phyloP scores from a whole-genome alignment of 1,140 invertebrate genomes.

The Drosophila miranda region DNA sequence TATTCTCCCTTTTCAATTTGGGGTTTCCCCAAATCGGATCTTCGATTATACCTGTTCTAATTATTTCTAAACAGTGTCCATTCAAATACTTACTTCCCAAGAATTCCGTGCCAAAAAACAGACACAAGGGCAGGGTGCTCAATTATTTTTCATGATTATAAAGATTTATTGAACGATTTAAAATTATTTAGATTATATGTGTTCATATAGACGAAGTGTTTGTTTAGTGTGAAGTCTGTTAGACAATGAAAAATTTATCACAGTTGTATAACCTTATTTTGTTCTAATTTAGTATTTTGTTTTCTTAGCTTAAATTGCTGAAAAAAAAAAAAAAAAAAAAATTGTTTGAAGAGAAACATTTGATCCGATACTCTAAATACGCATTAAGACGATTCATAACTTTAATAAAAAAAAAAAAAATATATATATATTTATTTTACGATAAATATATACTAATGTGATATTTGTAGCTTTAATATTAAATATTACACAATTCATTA shows the following conservation, averaged over 20 bases:
- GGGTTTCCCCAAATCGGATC: no score
- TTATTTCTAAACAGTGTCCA: no score
- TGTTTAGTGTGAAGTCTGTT: conserved; percentile 71
- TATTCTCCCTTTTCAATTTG: no score
- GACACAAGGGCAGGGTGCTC: not conserved
- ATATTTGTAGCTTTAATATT: conserved; percentile 12
- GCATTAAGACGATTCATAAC: conserved; percentile 30
- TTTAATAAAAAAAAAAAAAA: conserved; percentile 28
- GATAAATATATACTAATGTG: conserved; percentile 29
- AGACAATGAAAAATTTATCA: conserved; percentile 79
- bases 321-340: no score
- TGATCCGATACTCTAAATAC: conserved; percentile 46
- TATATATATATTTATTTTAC: conserved; percentile 12
- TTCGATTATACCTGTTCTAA: no score
- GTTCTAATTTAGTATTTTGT: conserved; percentile 47
- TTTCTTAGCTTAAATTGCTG: conserved; percentile 47
- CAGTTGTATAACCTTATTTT: conserved; percentile 70
- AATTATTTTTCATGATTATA: conserved; percentile 51
- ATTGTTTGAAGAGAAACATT: conserved; percentile 33
- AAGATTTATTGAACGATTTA: conserved; percentile 76
- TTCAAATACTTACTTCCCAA: not conserved
- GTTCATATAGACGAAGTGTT: conserved; percentile 54
- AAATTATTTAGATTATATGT: conserved; percentile 71
- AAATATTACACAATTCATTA: conserved; percentile 71
- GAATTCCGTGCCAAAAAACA: not conserved